A percentile compares a stretch with the other conserved stretches of the same genome.
Conservation (phyloP, 2,888 invertebrate genomes). For the Drosophila engyochracea region DNA sequence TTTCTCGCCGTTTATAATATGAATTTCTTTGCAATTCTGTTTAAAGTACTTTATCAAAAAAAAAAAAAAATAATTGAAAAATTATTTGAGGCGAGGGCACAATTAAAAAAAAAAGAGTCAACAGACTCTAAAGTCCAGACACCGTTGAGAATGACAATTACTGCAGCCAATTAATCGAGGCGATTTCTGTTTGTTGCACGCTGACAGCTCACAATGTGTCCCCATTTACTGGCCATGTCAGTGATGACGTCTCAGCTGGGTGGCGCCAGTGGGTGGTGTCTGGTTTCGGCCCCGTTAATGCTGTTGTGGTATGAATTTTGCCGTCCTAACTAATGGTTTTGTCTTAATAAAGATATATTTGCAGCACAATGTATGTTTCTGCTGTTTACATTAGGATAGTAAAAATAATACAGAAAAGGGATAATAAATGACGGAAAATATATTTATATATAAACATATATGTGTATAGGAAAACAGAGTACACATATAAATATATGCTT, state of each 20-base stretch:
- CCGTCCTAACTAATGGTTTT: neutral
- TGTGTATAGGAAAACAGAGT: neutral
- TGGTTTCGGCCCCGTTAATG: neutral
- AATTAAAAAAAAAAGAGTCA: neutral
- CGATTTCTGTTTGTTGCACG: conserved; percentile 2
- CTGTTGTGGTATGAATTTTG: neutral
- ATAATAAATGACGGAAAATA: neutral
- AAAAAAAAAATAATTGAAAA: neutral
- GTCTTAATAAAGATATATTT: neutral
- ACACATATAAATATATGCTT: neutral
- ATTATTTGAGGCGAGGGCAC: neutral
- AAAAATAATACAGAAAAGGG: neutral
- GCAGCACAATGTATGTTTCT: neutral
- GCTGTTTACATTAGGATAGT: neutral
- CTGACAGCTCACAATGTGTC: neutral
- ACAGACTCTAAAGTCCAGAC: neutral
- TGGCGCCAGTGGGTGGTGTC: neutral
- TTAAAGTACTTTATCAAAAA: neutral
- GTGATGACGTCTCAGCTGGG: neutral
- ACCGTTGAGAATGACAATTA: neutral
- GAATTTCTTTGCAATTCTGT: neutral
- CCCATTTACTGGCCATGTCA: neutral
- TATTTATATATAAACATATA: neutral
- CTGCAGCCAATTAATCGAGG: conserved; percentile 3
- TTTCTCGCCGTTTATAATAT: accelerated